A percentile compares a stretch with the other conserved stretches of the same genome.
Evolutionary conservation across 2,113 vertebrate genomes (phyloP).

Genomic region (Aegotheles bennettii): DNA sequence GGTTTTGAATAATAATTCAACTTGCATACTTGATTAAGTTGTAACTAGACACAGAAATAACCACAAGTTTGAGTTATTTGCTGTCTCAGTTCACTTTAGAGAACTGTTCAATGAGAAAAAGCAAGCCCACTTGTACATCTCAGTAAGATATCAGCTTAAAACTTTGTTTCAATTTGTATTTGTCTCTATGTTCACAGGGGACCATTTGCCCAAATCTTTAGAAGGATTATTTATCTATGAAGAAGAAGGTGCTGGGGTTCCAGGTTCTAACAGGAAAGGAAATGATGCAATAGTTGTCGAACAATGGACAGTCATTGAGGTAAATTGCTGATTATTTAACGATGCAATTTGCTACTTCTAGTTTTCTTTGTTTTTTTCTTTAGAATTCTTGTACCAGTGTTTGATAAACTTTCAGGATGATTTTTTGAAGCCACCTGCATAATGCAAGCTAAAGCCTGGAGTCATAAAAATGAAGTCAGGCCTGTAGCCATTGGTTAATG

Average conservation of each 20-base stretch:
- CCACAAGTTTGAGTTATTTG: neutral
- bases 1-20: neutral
- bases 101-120: neutral
- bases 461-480: neutral
- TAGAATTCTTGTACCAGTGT: neutral
- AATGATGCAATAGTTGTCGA: slow-evolving; percentile 97
- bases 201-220: slow-evolving; percentile 86
- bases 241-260: slow-evolving; percentile 76
- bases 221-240: slow-evolving; percentile 96
- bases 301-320: slow-evolving; percentile 97
- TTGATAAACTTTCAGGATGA: neutral
- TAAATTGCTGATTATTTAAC: slow-evolving; percentile 57
- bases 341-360: neutral
- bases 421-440: neutral
- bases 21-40: neutral
- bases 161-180: neutral
- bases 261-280: slow-evolving; percentile 72
- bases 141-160: neutral
- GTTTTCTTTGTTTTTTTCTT: neutral
- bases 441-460: neutral
- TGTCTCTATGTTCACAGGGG: slow-evolving; percentile 73
- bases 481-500: neutral
- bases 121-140: neutral
- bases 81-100: neutral
- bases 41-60: neutral